Evolutionary conservation across 2,797 vertebrate genomes (phyloP).

Genomic region (Selene dorsalis): DNA sequence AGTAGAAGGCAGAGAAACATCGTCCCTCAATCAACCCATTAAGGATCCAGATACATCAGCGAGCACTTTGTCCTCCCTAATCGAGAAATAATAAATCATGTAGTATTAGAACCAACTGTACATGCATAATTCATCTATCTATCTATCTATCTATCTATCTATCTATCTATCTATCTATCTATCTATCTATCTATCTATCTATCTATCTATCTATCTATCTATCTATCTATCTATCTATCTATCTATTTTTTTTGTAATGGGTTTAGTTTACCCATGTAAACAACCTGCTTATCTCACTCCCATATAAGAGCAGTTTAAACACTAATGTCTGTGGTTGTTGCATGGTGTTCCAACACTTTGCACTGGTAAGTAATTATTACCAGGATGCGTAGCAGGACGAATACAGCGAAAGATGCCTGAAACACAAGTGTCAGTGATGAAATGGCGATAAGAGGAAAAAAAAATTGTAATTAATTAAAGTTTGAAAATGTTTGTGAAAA

Average conservation of each 20-base stretch:
- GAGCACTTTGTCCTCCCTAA: slow-evolving; percentile 23
- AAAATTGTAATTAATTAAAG: neutral
- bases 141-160: slow-evolving; percentile 2
- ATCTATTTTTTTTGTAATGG: too few species aligned
- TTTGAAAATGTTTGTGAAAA: neutral
- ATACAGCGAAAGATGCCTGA: neutral
- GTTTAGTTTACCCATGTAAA: too few species aligned
- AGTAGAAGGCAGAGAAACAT: slow-evolving; percentile 17
- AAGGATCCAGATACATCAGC: slow-evolving; percentile 1
- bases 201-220: too few species aligned
- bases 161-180: slow-evolving; percentile 8
- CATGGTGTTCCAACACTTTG: neutral
- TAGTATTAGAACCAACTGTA: slow-evolving; percentile 3
- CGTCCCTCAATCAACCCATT: slow-evolving; percentile 1
- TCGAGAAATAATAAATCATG: slow-evolving; percentile 33
- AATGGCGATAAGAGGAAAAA: neutral
- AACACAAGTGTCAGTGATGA: neutral
- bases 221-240: too few species aligned
- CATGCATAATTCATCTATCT: slow-evolving; percentile 25
- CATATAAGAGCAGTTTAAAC: neutral
- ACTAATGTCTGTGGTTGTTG: neutral
- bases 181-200: slow-evolving; percentile 9
- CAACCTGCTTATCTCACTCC: too few species aligned
- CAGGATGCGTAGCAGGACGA: neutral
- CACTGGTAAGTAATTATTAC: neutral